Percentiles rank a stretch among this genome's conserved stretches.
Conservation (phyloP, 2,113 vertebrate genomes). For the Scalopus aquaticus region DNA sequence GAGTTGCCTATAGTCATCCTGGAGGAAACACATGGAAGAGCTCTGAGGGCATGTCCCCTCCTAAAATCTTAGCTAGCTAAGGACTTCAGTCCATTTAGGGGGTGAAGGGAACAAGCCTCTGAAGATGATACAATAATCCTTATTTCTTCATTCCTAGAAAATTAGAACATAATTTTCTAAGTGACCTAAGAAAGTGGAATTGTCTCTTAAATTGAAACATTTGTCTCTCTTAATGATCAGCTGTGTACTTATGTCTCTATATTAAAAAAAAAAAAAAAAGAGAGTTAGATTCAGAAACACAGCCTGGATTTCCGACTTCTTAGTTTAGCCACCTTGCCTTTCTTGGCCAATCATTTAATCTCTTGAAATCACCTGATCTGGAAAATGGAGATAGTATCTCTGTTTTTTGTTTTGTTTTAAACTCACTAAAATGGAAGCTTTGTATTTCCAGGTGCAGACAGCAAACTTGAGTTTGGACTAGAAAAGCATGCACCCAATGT, state of each 20-base stretch:
- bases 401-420: not conserved
- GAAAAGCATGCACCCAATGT: not conserved
- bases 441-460: not conserved
- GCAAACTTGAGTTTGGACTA: not conserved
- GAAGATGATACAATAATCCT: not conserved
- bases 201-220: not conserved
- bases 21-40: not conserved
- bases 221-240: not conserved
- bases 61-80: not conserved
- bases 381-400: not conserved
- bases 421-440: not conserved
- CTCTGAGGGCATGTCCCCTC: not conserved
- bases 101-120: too few relatives aligned
- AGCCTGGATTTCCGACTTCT: not conserved
- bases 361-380: not conserved
- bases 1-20: not conserved
- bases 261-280: not conserved
- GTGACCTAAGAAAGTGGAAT: not conserved
- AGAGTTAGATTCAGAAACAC: not conserved
- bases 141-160: conserved; percentile 1
- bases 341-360: not conserved
- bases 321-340: not conserved
- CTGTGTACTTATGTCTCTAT: not conserved
- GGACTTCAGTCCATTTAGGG: not conserved
- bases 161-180: not conserved